Evolutionary conservation across 2,797 vertebrate species (phyloP).

Genomic region (Bufotes viridis): DNA sequence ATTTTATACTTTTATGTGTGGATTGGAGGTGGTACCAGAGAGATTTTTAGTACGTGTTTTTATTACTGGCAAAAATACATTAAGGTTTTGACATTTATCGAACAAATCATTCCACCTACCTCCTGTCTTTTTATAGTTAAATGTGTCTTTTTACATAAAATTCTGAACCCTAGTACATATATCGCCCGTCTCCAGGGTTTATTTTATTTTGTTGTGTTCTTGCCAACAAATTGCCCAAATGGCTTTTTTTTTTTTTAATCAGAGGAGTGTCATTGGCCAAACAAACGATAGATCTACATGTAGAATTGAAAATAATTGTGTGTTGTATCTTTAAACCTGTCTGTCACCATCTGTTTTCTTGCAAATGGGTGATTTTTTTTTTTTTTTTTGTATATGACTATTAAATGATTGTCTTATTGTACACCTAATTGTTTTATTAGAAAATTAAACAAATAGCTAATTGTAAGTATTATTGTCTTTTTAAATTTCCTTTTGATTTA

Average conservation of each 20-base stretch:
- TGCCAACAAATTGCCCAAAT: conserved; percentile 10
- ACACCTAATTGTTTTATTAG: conserved; percentile 43
- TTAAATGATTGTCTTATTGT: conserved; percentile 39
- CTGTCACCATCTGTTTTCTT: conserved; percentile 17
- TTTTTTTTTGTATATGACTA: background rate
- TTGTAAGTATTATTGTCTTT: conserved; percentile 21
- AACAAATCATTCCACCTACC: conserved; percentile 56
- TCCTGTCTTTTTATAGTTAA: conserved; percentile 40
- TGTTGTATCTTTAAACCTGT: background rate
- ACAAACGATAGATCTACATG: background rate
- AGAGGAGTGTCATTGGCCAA: background rate
- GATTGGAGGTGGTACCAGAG: conserved; percentile 2
- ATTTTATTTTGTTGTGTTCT: conserved; percentile 27
- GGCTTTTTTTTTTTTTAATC: background rate
- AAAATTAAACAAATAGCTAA: conserved; percentile 34
- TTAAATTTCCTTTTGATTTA: background rate
- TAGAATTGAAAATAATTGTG: conserved; percentile 12
- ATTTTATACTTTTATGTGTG: conserved; percentile 23
- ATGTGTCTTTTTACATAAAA: conserved; percentile 36
- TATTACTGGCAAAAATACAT: conserved; percentile 14
- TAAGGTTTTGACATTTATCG: conserved; percentile 22
- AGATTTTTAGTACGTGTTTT: conserved; percentile 31
- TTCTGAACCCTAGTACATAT: conserved; percentile 10
- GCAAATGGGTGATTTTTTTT: conserved; percentile 11
- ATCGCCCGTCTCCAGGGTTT: background rate